Base-by-base conservation (phyloP, 1,140 invertebrate genomes). In the Solen grandis region DNA sequence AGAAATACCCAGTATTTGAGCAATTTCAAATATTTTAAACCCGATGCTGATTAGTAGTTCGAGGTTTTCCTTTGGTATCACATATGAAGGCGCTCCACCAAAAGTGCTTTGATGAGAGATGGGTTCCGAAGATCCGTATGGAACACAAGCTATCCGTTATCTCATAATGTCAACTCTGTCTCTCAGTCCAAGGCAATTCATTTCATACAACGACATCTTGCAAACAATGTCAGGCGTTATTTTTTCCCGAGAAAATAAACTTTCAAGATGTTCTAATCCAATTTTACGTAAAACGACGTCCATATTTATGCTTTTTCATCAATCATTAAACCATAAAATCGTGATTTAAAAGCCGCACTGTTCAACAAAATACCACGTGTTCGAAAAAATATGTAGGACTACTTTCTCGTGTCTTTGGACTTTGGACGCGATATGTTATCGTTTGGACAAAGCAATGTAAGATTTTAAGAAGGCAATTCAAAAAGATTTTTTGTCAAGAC, bases 211-310 rank as follows among this genome's bases (percentile, higher is more conserved):
- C 72, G 33, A 27, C 70, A 66, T 66, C 57, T 70, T 82, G 16
- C 75, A 50, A 59, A 78, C 75, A 59, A 83, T 74, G 46, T 72
- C 69, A 5, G 81, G 68, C n/a, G 35, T 22, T 35, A 83, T 83
- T 46, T 78, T 83, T 52, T 74, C 69, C 29, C 60, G n/a, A 36
- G 46, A 8, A 50, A 78, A 78, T 4, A 36, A 31, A 2, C 2
- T 2, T n/a, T 10, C 60, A 5, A 36, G 31, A 10, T 36, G 4
- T 36, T 36, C 60, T 35, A n/a, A n/a, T n/a, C n/a, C n/a, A n/a
- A n/a, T n/a, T n/a, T n/a, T n/a, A n/a, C n/a, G n/a, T n/a, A n/a
- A 63, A 63, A 2, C 60, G 27, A 4, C 29, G n/a, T 29, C 27
- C n/a, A 8, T 19, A 29, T 62, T 5, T 27, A 16, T 2, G 35